Evolutionary conservation across 1,140 invertebrate species (phyloP).

Genomic region (Trialeurodes vaporariorum): DNA sequence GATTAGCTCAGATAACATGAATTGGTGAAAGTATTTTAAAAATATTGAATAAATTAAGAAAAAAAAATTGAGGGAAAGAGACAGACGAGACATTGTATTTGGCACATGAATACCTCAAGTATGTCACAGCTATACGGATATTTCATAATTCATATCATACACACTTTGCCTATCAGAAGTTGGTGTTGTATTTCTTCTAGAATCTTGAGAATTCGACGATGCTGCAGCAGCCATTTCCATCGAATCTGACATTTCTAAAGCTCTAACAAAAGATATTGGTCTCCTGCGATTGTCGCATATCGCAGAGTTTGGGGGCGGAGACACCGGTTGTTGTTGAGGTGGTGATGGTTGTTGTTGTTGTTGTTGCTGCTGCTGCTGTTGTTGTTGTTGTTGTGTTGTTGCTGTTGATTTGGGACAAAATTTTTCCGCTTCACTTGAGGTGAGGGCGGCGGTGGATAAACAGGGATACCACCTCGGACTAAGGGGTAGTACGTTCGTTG

Average conservation of each 20-base stretch:
- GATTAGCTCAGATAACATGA: too few relatives aligned
- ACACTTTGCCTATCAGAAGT: conserved; percentile 75
- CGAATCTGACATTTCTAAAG: conserved; percentile 78
- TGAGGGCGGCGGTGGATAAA: conserved; percentile 44
- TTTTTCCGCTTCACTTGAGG: conserved; percentile 47
- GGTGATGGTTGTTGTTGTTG: conserved; percentile 13
- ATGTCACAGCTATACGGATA: conserved; percentile 56
- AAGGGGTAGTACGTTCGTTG: conserved; percentile 42
- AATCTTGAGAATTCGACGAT: conserved; percentile 32
- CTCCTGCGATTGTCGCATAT: conserved; percentile 41
- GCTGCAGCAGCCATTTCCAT: conserved; percentile 50
- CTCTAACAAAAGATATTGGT: conserved; percentile 85
- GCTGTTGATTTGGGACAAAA: not conserved
- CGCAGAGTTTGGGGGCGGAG: conserved; percentile 33
- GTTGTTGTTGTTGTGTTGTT: not conserved
- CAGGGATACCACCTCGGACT: conserved; percentile 48
- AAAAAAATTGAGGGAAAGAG: not conserved
- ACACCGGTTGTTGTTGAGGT: conserved; percentile 13
- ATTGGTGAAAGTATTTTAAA: not conserved
- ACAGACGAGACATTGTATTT: not conserved
- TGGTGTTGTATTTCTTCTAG: conserved; percentile 36
- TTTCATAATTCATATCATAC: conserved; percentile 93
- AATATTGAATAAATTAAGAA: not conserved
- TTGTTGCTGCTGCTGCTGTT: not conserved
- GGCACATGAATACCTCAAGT: too few relatives aligned